phyloP scores from a whole-genome alignment of 2,113 vertebrate species.

The Pseudolaguvia tuberculata region DNA sequence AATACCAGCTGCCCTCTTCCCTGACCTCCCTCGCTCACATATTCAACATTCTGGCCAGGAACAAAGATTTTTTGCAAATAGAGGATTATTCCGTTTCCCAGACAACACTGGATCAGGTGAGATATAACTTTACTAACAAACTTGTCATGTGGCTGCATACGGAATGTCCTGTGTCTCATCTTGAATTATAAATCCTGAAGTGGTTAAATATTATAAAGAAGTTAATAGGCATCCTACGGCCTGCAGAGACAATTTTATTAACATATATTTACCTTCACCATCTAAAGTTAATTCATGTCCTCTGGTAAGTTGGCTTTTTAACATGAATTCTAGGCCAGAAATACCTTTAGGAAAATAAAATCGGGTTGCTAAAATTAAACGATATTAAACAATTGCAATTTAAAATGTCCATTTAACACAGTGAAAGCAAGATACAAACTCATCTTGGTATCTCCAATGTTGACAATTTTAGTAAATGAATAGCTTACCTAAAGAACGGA shows the following conservation, averaged over 20 bases:
- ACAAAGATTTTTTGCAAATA: slow-evolving; percentile 84
- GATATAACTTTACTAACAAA: slow-evolving; percentile 27
- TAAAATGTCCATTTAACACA: neutral
- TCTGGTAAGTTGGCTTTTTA: neutral
- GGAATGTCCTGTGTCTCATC: neutral
- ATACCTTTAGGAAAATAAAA: neutral
- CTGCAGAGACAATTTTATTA: no score
- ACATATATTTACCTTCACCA: neutral
- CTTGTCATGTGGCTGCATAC: neutral
- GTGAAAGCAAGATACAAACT: neutral
- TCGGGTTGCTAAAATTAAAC: no score
- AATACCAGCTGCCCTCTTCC: slow-evolving; percentile 91
- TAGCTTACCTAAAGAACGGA: no score
- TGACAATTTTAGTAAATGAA: neutral
- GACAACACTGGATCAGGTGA: slow-evolving; percentile 97
- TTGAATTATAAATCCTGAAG: neutral
- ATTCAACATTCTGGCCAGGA: slow-evolving; percentile 88
- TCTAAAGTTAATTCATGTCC: neutral
- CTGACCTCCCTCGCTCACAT: slow-evolving; percentile 85
- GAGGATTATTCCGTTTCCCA: slow-evolving; percentile 98
- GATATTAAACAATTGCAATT: neutral
- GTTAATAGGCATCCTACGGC: no score
- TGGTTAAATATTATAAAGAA: neutral
- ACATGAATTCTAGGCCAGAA: neutral
- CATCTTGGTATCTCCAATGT: neutral